Base-by-base conservation (phyloP, 2,113 vertebrate genomes). In the Hystrix brachyura region DNA sequence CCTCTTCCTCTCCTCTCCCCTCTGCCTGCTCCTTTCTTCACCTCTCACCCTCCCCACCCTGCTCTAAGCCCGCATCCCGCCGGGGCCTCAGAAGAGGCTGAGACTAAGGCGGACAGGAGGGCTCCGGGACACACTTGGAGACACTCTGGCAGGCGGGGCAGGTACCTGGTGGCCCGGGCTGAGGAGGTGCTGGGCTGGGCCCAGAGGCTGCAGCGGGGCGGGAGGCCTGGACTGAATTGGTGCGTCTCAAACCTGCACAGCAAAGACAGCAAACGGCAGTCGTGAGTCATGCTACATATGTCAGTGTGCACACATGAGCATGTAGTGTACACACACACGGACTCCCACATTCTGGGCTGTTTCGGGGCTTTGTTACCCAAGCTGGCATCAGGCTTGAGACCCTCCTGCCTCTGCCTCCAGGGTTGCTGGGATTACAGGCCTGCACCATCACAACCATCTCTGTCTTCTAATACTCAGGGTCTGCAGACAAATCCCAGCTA, bases 111-210 rank as follows among this genome's bases (percentile, higher is more conserved):
- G 27, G 43, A 48, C 5, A 0, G 23, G 46, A 78, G 53, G 72
- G 7, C 7, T 0, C 1, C 23, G 8, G 59, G 79, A 57, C 86
- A 71, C 46, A 2, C 27, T 13, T 62, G 53, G 51, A 5, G 94
- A 84, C 11, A 6, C 13, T 7, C 21, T 46, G 48, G 34, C 34
- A 13, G 48, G 62, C 0, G 11, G 55, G 25, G 53, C 53, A 57
- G 51, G 97, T 97, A 99, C 99, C 99, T 98, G 98, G 99, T 90
- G 99, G 99, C 29, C 93, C 96, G 9, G 94, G 53, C 82, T 97
- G 94, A n/a, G 94, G 10, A 7, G 96, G 21, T 0, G 87, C 74
- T 1, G 94, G 83, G 65, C 93, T 96, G 91, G 88, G 72, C 86
- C 64, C 19, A 0, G 97, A 69, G 9, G 96, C 53, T 0, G 91